Conservation (phyloP, 2,888 invertebrate species). For the Achlya flavicornis region DNA sequence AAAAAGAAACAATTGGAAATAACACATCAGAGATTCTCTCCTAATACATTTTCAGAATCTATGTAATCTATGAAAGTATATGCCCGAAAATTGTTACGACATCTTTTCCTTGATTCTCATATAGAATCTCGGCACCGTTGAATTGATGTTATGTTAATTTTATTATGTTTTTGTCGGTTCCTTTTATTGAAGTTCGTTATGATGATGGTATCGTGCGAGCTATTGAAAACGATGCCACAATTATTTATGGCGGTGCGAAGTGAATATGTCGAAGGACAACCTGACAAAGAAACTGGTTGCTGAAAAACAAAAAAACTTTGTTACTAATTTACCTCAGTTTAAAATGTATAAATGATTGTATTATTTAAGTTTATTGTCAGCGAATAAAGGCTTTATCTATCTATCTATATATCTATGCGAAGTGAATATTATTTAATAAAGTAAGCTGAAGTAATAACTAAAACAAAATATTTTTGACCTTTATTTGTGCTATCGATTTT, state of each 20-base stretch:
- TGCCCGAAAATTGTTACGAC: not conserved
- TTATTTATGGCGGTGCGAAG: conserved; percentile 10
- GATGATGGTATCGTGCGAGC: conserved; percentile 29
- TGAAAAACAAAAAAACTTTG: too few relatives aligned
- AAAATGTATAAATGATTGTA: too few relatives aligned
- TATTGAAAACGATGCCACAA: conserved; percentile 29
- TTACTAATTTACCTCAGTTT: too few relatives aligned
- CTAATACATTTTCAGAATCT: too few relatives aligned
- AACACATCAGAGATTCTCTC: too few relatives aligned
- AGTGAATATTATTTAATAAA: conserved; percentile 3
- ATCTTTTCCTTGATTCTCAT: not conserved
- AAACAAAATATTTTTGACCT: not conserved
- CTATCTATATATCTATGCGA: too few relatives aligned
- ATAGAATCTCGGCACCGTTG: conserved; percentile 19
- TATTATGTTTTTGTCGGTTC: conserved; percentile 43
- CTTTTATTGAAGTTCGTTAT: conserved; percentile 27
- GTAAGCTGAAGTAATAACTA: not conserved
- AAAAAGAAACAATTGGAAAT: too few relatives aligned
- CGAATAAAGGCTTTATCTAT: too few relatives aligned
- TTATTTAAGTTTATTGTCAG: too few relatives aligned
- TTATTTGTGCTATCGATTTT: not conserved
- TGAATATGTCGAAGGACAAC: too few relatives aligned
- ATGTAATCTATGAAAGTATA: too few relatives aligned
- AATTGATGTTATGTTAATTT: conserved; percentile 46
- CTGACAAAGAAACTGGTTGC: too few relatives aligned